A percentile compares a stretch with the other conserved stretches of the same genome.
These are phyloP conservation scores for Dipodomys spectabilis DNA, from an alignment of 2,113 vertebrate species.

Conservation along the genomic window DNA sequence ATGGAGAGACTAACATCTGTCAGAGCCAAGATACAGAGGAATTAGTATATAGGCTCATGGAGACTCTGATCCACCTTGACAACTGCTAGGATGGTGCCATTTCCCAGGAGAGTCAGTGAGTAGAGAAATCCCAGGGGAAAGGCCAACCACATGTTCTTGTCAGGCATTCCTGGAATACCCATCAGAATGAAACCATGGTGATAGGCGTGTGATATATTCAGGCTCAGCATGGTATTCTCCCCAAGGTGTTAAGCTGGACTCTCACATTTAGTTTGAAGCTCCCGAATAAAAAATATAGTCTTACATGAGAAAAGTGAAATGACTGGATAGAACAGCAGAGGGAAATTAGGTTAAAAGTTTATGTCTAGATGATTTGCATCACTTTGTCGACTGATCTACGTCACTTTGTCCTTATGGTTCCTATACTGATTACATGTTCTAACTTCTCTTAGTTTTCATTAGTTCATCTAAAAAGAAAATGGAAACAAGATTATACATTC, in stretches of 20 bases:
- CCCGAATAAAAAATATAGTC: constrained; percentile 40
- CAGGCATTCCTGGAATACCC: constrained; percentile 42
- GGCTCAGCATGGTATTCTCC: background rate
- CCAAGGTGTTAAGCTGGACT: background rate
- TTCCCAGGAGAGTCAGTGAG: constrained; percentile 70
- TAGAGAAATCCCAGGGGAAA: constrained; percentile 73
- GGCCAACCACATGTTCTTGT: constrained; percentile 42
- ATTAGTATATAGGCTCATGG: constrained; percentile 48
- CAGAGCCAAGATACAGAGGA: constrained; percentile 72
- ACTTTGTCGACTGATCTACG: too few relatives aligned
- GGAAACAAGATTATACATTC: background rate
- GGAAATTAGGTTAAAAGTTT: background rate
- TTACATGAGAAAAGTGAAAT: background rate
- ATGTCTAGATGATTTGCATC: background rate
- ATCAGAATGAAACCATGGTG: constrained; percentile 60
- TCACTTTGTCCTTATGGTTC: background rate
- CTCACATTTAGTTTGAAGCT: background rate
- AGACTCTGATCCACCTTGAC: constrained; percentile 55
- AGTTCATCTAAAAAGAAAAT: background rate
- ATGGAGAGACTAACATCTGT: constrained; percentile 76
- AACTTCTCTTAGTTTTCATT: background rate
- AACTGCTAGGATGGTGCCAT: constrained; percentile 57
- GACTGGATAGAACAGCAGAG: background rate
- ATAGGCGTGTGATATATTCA: constrained; percentile 9
- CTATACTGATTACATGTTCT: background rate